phyloP scores from a whole-genome alignment of 2,797 vertebrate species.

The Parauchenoglanis ngamensis region DNA sequence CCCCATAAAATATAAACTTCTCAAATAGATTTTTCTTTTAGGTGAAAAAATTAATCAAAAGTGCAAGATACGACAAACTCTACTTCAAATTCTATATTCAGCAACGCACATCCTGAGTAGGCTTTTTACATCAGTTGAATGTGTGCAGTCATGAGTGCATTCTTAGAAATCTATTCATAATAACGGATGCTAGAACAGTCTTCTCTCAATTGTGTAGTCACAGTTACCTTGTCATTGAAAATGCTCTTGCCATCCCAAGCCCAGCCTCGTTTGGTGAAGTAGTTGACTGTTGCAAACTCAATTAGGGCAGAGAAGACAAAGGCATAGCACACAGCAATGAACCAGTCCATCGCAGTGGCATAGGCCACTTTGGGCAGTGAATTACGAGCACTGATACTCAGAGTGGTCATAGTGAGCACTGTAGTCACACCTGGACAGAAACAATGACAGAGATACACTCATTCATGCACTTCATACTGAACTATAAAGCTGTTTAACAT shows the following conservation, averaged over 20 bases:
- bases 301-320: constrained; percentile 95
- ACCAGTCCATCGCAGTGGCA: constrained; percentile 98
- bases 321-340: constrained; percentile 93
- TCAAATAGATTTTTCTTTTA: background rate
- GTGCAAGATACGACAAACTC: background rate
- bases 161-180: constrained; percentile 34
- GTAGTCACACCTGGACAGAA: constrained; percentile 85
- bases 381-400: constrained; percentile 93
- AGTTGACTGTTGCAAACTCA: constrained; percentile 96
- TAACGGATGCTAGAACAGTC: constrained; percentile 24
- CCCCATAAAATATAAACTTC: background rate
- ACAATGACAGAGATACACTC: background rate
- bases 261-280: constrained; percentile 92
- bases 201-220: constrained; percentile 34
- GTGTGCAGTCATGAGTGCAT: background rate
- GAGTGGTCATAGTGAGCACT: constrained; percentile 92
- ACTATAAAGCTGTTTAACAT: background rate
- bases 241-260: constrained; percentile 94
- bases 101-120: background rate
- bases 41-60: background rate
- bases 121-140: background rate
- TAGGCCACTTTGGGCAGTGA: constrained; percentile 94
- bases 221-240: constrained; percentile 88
- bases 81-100: background rate
- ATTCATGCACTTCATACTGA: background rate